Conservation (phyloP, 2,113 vertebrate species). For the Hippocampus zosterae region DNA sequence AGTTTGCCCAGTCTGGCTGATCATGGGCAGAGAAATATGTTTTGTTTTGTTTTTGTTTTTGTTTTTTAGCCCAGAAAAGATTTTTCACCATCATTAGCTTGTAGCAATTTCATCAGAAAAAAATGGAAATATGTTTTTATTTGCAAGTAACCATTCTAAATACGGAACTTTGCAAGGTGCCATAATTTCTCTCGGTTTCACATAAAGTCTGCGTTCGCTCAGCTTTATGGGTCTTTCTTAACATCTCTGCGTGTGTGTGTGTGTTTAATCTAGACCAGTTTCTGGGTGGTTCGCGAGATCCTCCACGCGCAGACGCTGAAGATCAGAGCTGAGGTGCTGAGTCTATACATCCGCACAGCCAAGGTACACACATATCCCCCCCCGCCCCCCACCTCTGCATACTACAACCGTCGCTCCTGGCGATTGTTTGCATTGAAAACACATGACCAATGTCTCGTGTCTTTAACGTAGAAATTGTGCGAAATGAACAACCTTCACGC, state of each 20-base stretch:
- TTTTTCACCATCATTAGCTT: too few species aligned
- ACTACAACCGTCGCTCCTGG: neutral
- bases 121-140: too few species aligned
- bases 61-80: too few species aligned
- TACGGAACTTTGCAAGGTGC: slow-evolving; percentile 10
- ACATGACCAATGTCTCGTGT: neutral
- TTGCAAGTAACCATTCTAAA: slow-evolving; percentile 16
- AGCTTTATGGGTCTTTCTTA: neutral
- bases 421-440: neutral
- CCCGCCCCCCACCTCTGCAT: neutral
- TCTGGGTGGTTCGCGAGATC: slow-evolving; percentile 98
- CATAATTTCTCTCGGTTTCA: slow-evolving; percentile 6
- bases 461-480: slow-evolving; percentile 82
- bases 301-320: slow-evolving; percentile 96
- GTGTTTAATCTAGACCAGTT: slow-evolving; percentile 82
- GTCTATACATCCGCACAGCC: slow-evolving; percentile 96
- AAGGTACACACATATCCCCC: slow-evolving; percentile 77
- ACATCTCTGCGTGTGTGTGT: slow-evolving; percentile 6
- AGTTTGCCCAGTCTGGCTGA: too few species aligned
- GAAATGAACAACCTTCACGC: slow-evolving; percentile 97
- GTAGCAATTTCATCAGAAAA: too few species aligned
- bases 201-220: slow-evolving; percentile 2
- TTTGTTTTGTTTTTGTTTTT: too few species aligned
- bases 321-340: slow-evolving; percentile 97
- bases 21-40: too few species aligned